Conservation (phyloP, 1,140 invertebrate genomes). For the Bombus waltoni region DNA sequence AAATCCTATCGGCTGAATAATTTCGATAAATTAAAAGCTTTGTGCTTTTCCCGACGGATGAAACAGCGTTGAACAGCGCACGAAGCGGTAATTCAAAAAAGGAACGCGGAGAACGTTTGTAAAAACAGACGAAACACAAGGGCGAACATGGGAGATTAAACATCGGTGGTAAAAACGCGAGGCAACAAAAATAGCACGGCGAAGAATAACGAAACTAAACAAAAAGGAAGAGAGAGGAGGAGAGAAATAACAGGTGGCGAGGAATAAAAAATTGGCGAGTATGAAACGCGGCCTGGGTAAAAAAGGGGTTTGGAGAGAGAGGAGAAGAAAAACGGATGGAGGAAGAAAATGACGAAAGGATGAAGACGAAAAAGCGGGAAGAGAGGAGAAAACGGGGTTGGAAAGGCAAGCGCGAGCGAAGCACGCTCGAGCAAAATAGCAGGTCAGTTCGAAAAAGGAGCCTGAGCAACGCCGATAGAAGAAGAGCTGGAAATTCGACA, state of each 20-base stretch:
- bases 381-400: slow-evolving; percentile 2
- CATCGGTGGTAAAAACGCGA: not conserved
- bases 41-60: not conserved
- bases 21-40: not conserved
- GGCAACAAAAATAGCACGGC: not conserved
- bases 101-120: not conserved
- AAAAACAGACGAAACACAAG: not conserved
- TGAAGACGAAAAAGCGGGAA: not conserved
- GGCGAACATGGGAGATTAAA: not conserved
- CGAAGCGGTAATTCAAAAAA: not conserved
- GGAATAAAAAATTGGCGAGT: slow-evolving; percentile 27
- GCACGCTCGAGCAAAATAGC: slow-evolving; percentile 21
- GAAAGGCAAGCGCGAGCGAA: slow-evolving; percentile 35
- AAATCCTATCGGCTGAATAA: not conserved
- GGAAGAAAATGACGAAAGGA: slow-evolving; percentile 20
- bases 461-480: slow-evolving; percentile 31
- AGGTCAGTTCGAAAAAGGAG: slow-evolving; percentile 31
- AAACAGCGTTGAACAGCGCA: not conserved
- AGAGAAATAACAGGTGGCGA: not conserved
- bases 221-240: not conserved
- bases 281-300: not conserved
- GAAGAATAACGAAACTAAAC: slow-evolving; percentile 8
- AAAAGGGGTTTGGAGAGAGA: not conserved
- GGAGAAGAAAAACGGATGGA: not conserved
- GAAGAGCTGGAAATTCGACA: slow-evolving; percentile 17